phyloP scores from a whole-genome alignment of 2,888 invertebrate genomes.

The Neoitamus cyanurus region DNA sequence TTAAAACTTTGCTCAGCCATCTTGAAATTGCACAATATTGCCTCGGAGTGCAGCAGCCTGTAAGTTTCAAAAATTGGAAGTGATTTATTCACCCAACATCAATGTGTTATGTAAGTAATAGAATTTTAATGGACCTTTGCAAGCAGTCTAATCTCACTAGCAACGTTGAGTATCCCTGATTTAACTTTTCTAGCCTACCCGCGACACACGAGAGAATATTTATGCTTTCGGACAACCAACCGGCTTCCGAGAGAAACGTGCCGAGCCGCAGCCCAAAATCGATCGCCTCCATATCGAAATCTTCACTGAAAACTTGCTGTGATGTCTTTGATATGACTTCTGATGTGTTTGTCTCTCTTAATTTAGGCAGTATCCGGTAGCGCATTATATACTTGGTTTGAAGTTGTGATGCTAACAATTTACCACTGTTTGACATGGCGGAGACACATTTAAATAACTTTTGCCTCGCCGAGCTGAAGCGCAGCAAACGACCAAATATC shows the following conservation, averaged over 20 bases:
- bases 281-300: constrained; percentile 57
- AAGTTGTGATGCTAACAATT: constrained; percentile 59
- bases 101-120: constrained; percentile 12
- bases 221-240: constrained; percentile 85
- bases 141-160: constrained; percentile 83
- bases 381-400: constrained; percentile 58
- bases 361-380: constrained; percentile 55
- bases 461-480: constrained; percentile 61
- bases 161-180: constrained; percentile 70
- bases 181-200: constrained; percentile 71
- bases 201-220: constrained; percentile 77
- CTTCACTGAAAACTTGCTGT: constrained; percentile 52
- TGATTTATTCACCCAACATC: background rate
- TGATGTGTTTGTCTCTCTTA: constrained; percentile 32
- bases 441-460: constrained; percentile 63
- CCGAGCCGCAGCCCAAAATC: constrained; percentile 69
- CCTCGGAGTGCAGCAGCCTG: constrained; percentile 87
- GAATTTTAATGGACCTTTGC: constrained; percentile 73
- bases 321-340: constrained; percentile 51
- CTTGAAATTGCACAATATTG: constrained; percentile 82
- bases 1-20: constrained; percentile 79
- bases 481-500: constrained; percentile 61
- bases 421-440: constrained; percentile 60
- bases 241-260: constrained; percentile 87
- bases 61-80: constrained; percentile 55